Conservation (phyloP, 2,797 vertebrate genomes). For the Aeoliscus strigatus region DNA sequence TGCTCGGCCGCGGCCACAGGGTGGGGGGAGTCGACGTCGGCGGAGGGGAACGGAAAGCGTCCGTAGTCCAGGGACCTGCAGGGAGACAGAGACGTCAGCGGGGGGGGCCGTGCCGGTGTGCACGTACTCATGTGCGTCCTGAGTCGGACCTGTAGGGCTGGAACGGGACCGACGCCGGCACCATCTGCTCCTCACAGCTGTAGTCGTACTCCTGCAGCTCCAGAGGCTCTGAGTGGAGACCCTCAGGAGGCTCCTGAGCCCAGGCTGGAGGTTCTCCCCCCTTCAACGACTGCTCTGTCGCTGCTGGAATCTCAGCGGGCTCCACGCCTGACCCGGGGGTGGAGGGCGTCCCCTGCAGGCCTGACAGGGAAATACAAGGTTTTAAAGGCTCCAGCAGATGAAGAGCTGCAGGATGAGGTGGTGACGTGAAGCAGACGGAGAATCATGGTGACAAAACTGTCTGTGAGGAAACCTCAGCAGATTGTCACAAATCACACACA, state of each 20-base stretch:
- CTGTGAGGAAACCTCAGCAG: too few species aligned
- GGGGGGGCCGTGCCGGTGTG: too few species aligned
- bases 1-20: constrained; percentile 59
- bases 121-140: not conserved
- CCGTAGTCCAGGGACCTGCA: constrained; percentile 58
- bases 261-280: constrained; percentile 55
- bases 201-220: constrained; percentile 63
- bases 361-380: constrained; percentile 51
- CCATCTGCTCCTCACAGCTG: constrained; percentile 73
- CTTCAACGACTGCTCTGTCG: constrained; percentile 31
- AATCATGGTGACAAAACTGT: too few species aligned
- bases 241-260: constrained; percentile 49
- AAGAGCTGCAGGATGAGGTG: too few species aligned
- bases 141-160: constrained; percentile 69
- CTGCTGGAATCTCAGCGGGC: constrained; percentile 16
- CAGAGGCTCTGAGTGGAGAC: constrained; percentile 44
- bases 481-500: too few species aligned
- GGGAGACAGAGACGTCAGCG: not conserved
- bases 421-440: too few species aligned
- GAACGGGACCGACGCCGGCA: constrained; percentile 56
- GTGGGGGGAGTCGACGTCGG: constrained; percentile 22
- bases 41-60: constrained; percentile 52
- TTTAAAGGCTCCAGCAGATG: too few species aligned
- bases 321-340: constrained; percentile 39
- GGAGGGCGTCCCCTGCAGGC: constrained; percentile 62